Base-by-base conservation (phyloP, 2,888 invertebrate species). In the Ectropis crepuscularia region DNA sequence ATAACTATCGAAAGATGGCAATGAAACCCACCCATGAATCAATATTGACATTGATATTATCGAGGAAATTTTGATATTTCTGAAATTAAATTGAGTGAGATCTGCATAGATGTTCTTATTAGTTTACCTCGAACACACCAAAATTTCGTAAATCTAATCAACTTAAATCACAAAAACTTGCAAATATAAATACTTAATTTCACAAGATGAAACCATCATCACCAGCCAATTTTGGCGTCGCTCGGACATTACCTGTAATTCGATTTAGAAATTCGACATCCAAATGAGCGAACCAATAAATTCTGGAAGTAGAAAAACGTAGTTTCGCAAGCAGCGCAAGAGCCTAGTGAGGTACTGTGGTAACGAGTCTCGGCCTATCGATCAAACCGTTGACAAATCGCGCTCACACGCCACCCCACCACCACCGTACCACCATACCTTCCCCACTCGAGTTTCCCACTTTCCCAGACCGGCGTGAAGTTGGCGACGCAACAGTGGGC, bases 381-480 rank as follows among this genome's bases (percentile, higher is more conserved):
- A 80, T 79, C 79, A 77, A 69, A 74, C 67, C 71, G 76, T 76
- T 82, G 79, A 75, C 79, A 76, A 73, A 75, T 80, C 77, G 74
- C 73, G 71, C 64, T 73, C 71, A 69, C 76, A 75, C 77, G 74
- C 73, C 65, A 75, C 82, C 83, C 83, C 85, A 82, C 85, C 80
- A 80, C 61, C 53, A 64, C 67, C 57, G 73, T 74, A 70, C 76
- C 70, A 74, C 78, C 77, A 79, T 76, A 78, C 81, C 81, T 81
- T 81, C 77, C 84, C 85, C 83, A 80, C 84, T 78, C 79, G 81
- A 83, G 82, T 89, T 90, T 90, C 88, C 90, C 88, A 87, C 88
- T 89, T 90, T 89, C 86, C 88, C 82, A 69, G 74, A 84, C 80
- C 79, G 76, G 63, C 63, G 81, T 83, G 89, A 89, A 90, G 89